A percentile compares a stretch with the other conserved stretches of the same genome.
These are phyloP conservation scores for Diplosoma virens DNA, from an alignment of 23 tunicate genomes.

Conservation along the genomic window DNA sequence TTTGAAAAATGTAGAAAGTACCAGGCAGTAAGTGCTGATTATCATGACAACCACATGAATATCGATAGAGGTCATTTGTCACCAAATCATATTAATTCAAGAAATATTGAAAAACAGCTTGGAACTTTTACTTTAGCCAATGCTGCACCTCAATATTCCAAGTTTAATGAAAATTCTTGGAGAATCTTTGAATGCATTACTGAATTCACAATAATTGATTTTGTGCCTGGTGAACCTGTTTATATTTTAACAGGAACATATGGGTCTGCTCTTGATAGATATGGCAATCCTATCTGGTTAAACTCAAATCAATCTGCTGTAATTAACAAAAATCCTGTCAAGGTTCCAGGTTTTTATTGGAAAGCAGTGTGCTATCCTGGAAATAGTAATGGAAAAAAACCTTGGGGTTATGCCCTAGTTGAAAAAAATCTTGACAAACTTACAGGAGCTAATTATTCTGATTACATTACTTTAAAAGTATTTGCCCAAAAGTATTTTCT, in stretches of 20 bases:
- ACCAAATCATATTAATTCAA: conserved; percentile 80
- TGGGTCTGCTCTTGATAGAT: conserved; percentile 61
- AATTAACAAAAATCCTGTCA: conserved; percentile 57
- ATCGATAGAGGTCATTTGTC: conserved; percentile 86
- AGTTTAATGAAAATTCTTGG: conserved; percentile 80
- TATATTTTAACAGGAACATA: conserved; percentile 85
- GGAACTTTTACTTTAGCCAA: conserved; percentile 93
- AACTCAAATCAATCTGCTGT: not conserved
- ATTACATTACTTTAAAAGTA: conserved; percentile 44
- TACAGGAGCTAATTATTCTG: conserved; percentile 2
- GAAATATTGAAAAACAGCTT: conserved; percentile 55
- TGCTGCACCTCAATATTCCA: conserved; percentile 91
- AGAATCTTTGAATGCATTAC: conserved; percentile 81
- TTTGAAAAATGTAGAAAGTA: conserved; percentile 39
- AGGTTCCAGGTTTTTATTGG: conserved; percentile 94
- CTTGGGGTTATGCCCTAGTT: conserved; percentile 84
- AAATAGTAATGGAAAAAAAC: conserved; percentile 13
- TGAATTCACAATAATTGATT: conserved; percentile 45
- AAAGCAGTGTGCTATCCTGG: conserved; percentile 98
- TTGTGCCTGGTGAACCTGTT: conserved; percentile 61
- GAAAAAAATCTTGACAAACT: conserved; percentile 40
- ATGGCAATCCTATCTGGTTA: conserved; percentile 66
- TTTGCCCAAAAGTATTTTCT: conserved; percentile 51
- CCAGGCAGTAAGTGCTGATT: conserved; percentile 77
- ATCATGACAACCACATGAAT: conserved; percentile 48